A percentile compares a stretch with the other conserved stretches of the same genome.
These are phyloP conservation scores for Gallinago jamesoni DNA, from an alignment of 2,113 vertebrate species.

Conservation along the genomic window DNA sequence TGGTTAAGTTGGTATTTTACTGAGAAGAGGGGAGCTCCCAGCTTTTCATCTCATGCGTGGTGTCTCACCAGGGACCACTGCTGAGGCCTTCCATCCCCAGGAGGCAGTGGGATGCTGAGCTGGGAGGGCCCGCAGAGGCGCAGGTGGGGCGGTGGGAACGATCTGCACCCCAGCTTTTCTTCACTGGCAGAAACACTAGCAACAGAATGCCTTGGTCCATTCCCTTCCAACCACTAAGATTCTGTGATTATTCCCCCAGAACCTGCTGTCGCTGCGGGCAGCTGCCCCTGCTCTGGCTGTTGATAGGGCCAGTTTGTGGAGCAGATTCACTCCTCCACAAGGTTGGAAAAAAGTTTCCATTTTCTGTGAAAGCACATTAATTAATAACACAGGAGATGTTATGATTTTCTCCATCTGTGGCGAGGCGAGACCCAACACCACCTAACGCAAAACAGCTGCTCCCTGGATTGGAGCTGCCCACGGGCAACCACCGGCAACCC, in stretches of 20 bases:
- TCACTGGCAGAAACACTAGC: not conserved
- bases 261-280: not conserved
- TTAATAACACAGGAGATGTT: not conserved
- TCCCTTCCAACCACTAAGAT: too few species aligned
- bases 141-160: fast-evolving
- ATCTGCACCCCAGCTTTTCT: not conserved
- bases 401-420: not conserved
- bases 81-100: not conserved
- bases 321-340: not conserved
- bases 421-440: not conserved
- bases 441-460: not conserved
- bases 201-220: not conserved
- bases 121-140: fast-evolving
- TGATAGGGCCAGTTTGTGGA: not conserved
- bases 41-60: fast-evolving
- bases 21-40: not conserved
- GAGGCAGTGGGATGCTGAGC: not conserved
- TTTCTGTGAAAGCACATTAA: not conserved
- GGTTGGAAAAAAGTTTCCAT: not conserved
- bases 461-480: not conserved
- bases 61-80: not conserved
- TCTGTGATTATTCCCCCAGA: not conserved
- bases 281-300: not conserved
- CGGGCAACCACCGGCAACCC: not conserved
- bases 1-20: not conserved